Percentiles rank a stretch among this genome's conserved stretches.
Conservation (phyloP, 1,140 invertebrate genomes). For the Leptinotarsa lineolata region DNA sequence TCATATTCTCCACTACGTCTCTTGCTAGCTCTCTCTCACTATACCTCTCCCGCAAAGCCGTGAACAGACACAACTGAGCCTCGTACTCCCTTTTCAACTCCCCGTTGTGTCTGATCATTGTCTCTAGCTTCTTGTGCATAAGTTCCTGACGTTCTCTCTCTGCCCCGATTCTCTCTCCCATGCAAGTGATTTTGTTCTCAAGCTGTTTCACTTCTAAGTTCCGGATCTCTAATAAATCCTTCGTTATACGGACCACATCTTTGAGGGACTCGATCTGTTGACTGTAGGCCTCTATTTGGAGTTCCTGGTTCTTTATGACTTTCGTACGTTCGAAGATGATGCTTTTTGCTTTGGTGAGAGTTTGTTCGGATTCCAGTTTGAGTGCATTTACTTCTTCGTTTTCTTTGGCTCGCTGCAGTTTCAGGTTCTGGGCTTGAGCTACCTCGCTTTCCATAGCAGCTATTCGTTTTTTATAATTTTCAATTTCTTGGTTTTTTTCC, state of each 20-base stretch:
- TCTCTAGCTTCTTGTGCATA: slow-evolving; percentile 70
- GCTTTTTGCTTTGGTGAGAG: slow-evolving; percentile 65
- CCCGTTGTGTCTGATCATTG: slow-evolving; percentile 70
- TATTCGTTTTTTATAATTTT: slow-evolving; percentile 42
- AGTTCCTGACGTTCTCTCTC: slow-evolving; percentile 71
- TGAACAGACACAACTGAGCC: slow-evolving; percentile 72
- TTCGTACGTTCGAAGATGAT: slow-evolving; percentile 72
- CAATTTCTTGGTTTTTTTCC: slow-evolving; percentile 46
- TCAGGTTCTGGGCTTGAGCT: slow-evolving; percentile 44
- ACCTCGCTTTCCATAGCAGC: slow-evolving; percentile 46
- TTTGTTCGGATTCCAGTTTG: slow-evolving; percentile 58
- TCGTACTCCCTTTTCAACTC: slow-evolving; percentile 76
- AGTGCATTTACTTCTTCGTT: slow-evolving; percentile 50
- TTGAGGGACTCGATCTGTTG: slow-evolving; percentile 74
- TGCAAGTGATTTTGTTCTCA: slow-evolving; percentile 69
- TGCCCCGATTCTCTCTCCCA: slow-evolving; percentile 69
- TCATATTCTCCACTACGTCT: slow-evolving; percentile 39
- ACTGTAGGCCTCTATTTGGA: slow-evolving; percentile 71
- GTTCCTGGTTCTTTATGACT: slow-evolving; percentile 73
- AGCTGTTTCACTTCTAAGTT: slow-evolving; percentile 78
- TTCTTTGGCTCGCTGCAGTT: slow-evolving; percentile 43
- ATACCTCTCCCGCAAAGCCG: slow-evolving; percentile 53
- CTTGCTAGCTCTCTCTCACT: slow-evolving; percentile 49
- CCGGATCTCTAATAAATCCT: slow-evolving; percentile 75
- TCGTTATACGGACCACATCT: slow-evolving; percentile 76